phyloP scores from a whole-genome alignment of 2,797 vertebrate genomes.

The Aulostomus chinensis region DNA sequence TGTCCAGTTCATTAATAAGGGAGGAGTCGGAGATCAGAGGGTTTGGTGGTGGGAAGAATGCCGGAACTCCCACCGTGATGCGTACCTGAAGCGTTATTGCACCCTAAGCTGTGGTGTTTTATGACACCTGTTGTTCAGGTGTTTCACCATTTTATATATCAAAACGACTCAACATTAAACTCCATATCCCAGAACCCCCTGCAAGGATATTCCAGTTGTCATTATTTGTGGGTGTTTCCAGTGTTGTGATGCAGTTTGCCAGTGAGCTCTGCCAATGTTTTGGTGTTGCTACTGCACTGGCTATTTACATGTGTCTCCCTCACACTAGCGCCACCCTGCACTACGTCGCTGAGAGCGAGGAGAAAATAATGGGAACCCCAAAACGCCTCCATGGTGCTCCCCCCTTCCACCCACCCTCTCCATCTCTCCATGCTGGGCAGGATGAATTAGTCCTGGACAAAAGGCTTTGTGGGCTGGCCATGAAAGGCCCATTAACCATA shows the following conservation, averaged over 20 bases:
- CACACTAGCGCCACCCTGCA: slow-evolving; percentile 62
- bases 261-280: slow-evolving; percentile 60
- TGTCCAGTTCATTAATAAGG: slow-evolving; percentile 75
- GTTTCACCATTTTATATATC: no score
- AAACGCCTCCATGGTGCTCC: slow-evolving; percentile 49
- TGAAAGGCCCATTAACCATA: slow-evolving; percentile 89
- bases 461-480: slow-evolving; percentile 85
- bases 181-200: no score
- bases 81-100: slow-evolving; percentile 60
- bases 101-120: slow-evolving; percentile 16
- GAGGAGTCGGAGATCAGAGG: slow-evolving; percentile 67
- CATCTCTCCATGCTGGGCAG: slow-evolving; percentile 79
- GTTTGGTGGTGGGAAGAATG: slow-evolving; percentile 49
- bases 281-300: slow-evolving; percentile 47
- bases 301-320: slow-evolving; percentile 54
- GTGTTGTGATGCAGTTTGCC: slow-evolving; percentile 55
- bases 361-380: slow-evolving; percentile 47
- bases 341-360: slow-evolving; percentile 20
- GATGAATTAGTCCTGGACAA: slow-evolving; percentile 84
- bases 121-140: slow-evolving; percentile 66
- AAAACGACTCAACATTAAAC: no score
- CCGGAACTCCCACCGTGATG: slow-evolving; percentile 70
- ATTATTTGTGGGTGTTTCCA: slow-evolving; percentile 53
- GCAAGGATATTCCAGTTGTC: slow-evolving; percentile 31
- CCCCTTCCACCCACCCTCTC: slow-evolving; percentile 35